Percentiles rank a stretch among this genome's conserved stretches.
Evolutionary conservation across 1,140 invertebrate species (phyloP).

Genomic region (Aphelenchoides besseyi): DNA sequence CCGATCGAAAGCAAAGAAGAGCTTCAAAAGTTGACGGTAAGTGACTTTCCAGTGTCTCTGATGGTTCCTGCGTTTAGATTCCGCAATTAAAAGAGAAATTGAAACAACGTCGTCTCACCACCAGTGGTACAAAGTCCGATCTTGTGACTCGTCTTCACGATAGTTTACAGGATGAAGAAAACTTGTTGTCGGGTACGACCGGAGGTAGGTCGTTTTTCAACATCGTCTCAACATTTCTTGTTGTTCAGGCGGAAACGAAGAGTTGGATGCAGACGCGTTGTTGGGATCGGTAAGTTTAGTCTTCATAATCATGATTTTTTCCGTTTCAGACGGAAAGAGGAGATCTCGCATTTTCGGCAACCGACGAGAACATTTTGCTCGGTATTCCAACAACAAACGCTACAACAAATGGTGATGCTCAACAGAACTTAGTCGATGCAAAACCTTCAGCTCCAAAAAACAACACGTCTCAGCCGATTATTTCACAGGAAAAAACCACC

Average conservation of each 20-base stretch:
- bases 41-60: background rate
- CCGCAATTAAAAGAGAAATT: slow-evolving; percentile 41
- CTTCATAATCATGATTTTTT: slow-evolving; percentile 16
- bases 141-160: slow-evolving; percentile 36
- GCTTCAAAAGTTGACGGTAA: slow-evolving; percentile 42
- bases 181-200: slow-evolving; percentile 31
- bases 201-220: background rate
- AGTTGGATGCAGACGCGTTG: slow-evolving; percentile 13
- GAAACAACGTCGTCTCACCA: slow-evolving; percentile 28
- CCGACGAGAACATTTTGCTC: slow-evolving; percentile 8
- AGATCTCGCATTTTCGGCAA: background rate
- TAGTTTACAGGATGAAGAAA: slow-evolving; percentile 37
- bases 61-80: slow-evolving; percentile 27
- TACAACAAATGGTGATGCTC: background rate
- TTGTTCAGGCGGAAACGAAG: background rate
- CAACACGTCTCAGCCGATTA: background rate
- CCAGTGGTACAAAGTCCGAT: slow-evolving; percentile 36
- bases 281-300: slow-evolving; percentile 12
- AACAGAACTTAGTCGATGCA: slow-evolving; percentile 10
- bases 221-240: background rate
- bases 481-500: background rate
- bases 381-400: slow-evolving; percentile 2
- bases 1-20: slow-evolving; percentile 37
- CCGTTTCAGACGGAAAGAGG: background rate
- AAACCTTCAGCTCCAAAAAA: slow-evolving; percentile 10